Base-by-base conservation (phyloP, 2,888 invertebrate species). In the Hetaerina titia region DNA sequence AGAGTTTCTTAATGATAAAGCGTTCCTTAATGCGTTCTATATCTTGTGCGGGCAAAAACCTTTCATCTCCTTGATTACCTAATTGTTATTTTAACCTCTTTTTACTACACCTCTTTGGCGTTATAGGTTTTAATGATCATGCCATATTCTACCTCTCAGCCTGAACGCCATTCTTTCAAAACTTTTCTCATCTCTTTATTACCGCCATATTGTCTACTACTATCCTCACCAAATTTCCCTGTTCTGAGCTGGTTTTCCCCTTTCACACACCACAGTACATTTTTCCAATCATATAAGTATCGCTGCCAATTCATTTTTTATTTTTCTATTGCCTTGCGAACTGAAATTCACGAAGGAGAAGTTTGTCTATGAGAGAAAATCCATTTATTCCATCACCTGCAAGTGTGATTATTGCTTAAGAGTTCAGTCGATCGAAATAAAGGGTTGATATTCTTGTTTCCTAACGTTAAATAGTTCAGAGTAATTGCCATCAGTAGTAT, bases 51-150 rank as follows among this genome's bases (percentile, higher is more conserved):
- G 81, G 81, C 81, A 31, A 69, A 81, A 81, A 81, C 13, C 81
- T 81, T 81, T 81, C 81, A 81, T 81, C 81, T 81, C 22, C 81
- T 31, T 81, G 81, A 81, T 81, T 81, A 81, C 81, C 81, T 81
- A 81, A 81, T 81, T 31, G 81, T 81, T 31, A 81, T 81, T 31
- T 81, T 15, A 25, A 25, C 25, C 81, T 81, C 81, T 1, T 81
- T 81, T 81, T 81, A 81, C 31, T 81, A 81, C 81, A 81, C 81
- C 81, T 81, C 25, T 31, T 81, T 81, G 9, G 31, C 81, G 25
- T 81, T 81, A 81, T 31, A 81, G 31, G 81, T 81, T 81, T 81
- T 25, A 81, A 81, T 31, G 81, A 31, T 81, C 31, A 31, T 31
- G 81, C 81, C 81, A 81, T 81, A 81, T 81, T 31, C 81, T 31